Evolutionary conservation across 2,888 invertebrate species (phyloP), one percentile per base, ranked within the genome.

Genomic region (Anoplius nigerrimus): DNA sequence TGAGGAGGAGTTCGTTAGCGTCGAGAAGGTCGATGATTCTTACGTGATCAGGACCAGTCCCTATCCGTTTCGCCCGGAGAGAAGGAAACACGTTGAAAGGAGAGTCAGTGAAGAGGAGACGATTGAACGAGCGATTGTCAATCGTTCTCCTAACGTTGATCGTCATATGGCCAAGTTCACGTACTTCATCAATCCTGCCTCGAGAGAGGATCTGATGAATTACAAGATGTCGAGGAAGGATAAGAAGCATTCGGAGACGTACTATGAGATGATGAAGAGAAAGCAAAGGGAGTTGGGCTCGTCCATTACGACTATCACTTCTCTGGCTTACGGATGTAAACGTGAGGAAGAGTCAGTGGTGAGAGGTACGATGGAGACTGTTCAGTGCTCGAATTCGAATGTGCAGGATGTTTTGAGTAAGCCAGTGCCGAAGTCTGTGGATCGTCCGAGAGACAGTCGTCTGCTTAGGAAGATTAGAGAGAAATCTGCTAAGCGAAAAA

Each of bases 241-340:
- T 58, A 88, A 88, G 61, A 88, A 88, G 68, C 79, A 86, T 54
- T 87, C 88, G n/a, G 85, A 87, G 58, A 88, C 88, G 0, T 88
- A 87, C 64, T 75, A 83, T n/a, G 88, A 88, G 65, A 78, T 79
- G 21, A 71, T 85, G 72, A 82, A 78, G 24, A 74, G 83, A 3
- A 77, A 79, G 34, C 69, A 79, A 54, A 80, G 66, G 15, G 78
- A 83, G 6, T 59, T 80, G 4, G 78, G 76, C 18, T 20, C 57
- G 3, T 74, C 78, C n/a, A 62, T 79, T 46, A 46, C 46, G 13
- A 79, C 79, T 0, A 74, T 77, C 18, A 72, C 79, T 34, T 24
- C 75, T 15, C 18, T 74, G 2, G 22, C 67, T 2, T 34, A 34
- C 34, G 34, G 34, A 34, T 8, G 34, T 11, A 34, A 34, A 34